Conservation (phyloP, 2,797 vertebrate genomes). For the Phalloptychus januarius region DNA sequence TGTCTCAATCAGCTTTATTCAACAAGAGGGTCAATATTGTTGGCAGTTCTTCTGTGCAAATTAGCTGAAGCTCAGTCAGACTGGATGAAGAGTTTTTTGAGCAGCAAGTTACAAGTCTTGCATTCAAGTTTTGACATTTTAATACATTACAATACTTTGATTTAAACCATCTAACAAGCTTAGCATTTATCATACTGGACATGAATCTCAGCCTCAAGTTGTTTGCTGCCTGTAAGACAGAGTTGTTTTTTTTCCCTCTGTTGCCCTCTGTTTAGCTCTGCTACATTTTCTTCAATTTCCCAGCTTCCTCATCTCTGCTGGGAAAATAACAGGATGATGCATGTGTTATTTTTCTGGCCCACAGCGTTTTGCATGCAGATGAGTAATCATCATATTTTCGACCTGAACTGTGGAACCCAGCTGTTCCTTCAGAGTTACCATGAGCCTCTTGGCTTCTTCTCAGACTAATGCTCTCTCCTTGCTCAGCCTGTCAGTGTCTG, state of each 20-base stretch:
- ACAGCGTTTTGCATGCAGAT: not conserved
- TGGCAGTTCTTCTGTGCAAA: not conserved
- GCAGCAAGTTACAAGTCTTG: not conserved
- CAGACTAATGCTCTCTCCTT: not conserved
- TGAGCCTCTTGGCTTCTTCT: not conserved
- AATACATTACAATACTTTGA: not conserved
- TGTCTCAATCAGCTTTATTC: not conserved
- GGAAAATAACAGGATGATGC: not conserved
- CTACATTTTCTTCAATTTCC: not conserved
- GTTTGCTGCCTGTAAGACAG: not conserved
- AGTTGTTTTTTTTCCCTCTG: not conserved
- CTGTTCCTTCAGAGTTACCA: not conserved
- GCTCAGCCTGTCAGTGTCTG: not conserved
- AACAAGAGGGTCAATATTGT: not conserved
- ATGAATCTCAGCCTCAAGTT: not conserved
- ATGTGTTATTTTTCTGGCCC: not conserved
- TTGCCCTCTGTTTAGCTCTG: not conserved
- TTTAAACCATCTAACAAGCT: not conserved
- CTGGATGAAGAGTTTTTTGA: not conserved
- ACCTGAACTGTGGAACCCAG: not conserved
- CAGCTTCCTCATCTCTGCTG: not conserved
- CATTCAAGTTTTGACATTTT: not conserved
- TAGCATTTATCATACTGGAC: not conserved
- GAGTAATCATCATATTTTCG: not conserved
- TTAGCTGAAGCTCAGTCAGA: not conserved